Base-by-base conservation (phyloP, 1,140 invertebrate genomes). In the Prorops nasuta region DNA sequence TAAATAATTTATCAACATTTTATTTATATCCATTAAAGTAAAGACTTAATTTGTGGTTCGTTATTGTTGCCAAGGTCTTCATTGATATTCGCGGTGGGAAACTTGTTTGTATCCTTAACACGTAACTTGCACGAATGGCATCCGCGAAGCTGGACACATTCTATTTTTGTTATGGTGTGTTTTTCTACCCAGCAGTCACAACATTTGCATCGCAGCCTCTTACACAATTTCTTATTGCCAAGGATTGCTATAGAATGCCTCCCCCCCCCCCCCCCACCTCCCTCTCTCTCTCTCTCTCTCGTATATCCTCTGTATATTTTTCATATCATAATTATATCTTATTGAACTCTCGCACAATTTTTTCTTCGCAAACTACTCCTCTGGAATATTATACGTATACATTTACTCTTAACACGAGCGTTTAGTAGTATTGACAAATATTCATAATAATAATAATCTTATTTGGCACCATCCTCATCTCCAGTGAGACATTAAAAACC, bases 221-320 rank as follows among this genome's bases (percentile, higher is more conserved):
- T 20, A 32, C 51, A 44, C 48, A 40, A 53, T 53, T 52, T 53
- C 46, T 54, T 41, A 34, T 15, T 20, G 17, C 39, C n/a, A n/a
- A n/a, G n/a, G n/a, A n/a, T n/a, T n/a, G n/a, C n/a, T n/a, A n/a
- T n/a, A n/a, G n/a, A n/a, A n/a, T n/a, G n/a, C n/a, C n/a, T n/a
- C n/a, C n/a, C n/a, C n/a, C n/a, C n/a, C n/a, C n/a, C n/a, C n/a
- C n/a, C n/a, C n/a, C n/a, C n/a, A 15, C 19, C 41, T 32, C 31
- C n/a, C 41, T 43, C 40, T 24, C 31, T 17, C 17, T 37, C 17
- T 14, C 17, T 28, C 17, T 12, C 49, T 16, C n/a, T 3, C 17
- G 16, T 4, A 15, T 14, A 16, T 20, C 40, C 15, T 40, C 40
- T 50, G 40, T 43, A 36, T 50, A 41, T 49, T 40, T n/a, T 31